phyloP scores from a whole-genome alignment of 2,113 vertebrate species.

The Mesoclemmys tuberculata region DNA sequence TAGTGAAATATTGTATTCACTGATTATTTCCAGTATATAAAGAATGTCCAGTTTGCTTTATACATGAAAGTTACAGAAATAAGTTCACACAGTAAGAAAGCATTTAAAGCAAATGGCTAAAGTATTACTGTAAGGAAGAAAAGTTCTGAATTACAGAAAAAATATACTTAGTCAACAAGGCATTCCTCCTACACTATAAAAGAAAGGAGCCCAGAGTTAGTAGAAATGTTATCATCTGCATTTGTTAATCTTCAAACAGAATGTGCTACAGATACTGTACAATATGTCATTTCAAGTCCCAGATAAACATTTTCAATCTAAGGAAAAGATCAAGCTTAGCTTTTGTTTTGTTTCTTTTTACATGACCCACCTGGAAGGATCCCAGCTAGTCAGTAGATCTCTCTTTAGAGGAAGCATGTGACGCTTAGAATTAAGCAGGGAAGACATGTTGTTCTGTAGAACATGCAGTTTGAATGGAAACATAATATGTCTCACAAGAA shows the following conservation, averaged over 20 bases:
- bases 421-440: background rate
- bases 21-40: constrained; percentile 82
- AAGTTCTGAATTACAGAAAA: constrained; percentile 65
- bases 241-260: constrained; percentile 62
- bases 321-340: constrained; percentile 22
- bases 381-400: background rate
- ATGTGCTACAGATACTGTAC: constrained; percentile 49
- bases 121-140: constrained; percentile 26
- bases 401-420: background rate
- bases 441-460: background rate
- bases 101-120: constrained; percentile 77
- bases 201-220: constrained; percentile 55
- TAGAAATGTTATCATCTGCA: constrained; percentile 51
- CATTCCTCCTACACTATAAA: constrained; percentile 64
- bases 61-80: constrained; percentile 85
- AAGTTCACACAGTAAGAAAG: constrained; percentile 82
- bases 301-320: background rate
- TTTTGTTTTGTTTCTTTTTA: constrained; percentile 34
- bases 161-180: constrained; percentile 61
- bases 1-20: constrained; percentile 87
- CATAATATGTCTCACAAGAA: background rate
- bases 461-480: background rate
- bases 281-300: constrained; percentile 40
- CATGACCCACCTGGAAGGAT: background rate
- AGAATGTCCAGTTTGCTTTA: constrained; percentile 80